These are phyloP conservation scores for Leptinotarsa undecemlineata DNA, from an alignment of 1,140 invertebrate genomes.

Conservation along the genomic window DNA sequence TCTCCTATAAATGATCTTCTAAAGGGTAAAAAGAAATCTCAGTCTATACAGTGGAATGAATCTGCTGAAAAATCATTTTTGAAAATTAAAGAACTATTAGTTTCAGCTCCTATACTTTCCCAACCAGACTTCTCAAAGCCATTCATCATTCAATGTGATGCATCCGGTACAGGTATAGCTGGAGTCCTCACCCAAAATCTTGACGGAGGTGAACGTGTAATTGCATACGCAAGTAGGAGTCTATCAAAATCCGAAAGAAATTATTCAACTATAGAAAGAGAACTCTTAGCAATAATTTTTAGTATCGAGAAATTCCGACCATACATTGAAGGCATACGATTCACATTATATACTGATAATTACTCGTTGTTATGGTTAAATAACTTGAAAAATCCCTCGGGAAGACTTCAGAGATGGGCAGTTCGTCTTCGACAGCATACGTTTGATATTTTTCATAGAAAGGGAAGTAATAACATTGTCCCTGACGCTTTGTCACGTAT, in stretches of 20 bases:
- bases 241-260: slow-evolving; percentile 53
- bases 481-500: slow-evolving; percentile 26
- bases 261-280: slow-evolving; percentile 56
- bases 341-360: slow-evolving; percentile 59
- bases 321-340: slow-evolving; percentile 55
- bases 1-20: slow-evolving; percentile 47
- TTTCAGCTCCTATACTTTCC: slow-evolving; percentile 36
- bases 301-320: slow-evolving; percentile 53
- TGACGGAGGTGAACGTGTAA: slow-evolving; percentile 34
- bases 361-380: slow-evolving; percentile 56
- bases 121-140: slow-evolving; percentile 38
- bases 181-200: slow-evolving; percentile 33
- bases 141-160: slow-evolving; percentile 38
- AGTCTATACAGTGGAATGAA: no score
- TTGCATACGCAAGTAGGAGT: slow-evolving; percentile 49
- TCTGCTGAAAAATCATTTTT: slow-evolving; percentile 28
- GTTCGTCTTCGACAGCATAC: slow-evolving; percentile 30
- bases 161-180: slow-evolving; percentile 40
- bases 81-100: slow-evolving; percentile 35
- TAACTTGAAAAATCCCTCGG: slow-evolving; percentile 53
- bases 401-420: slow-evolving; percentile 55
- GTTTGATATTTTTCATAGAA: slow-evolving; percentile 3
- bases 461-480: slow-evolving; percentile 9
- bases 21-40: no score
- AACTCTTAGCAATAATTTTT: slow-evolving; percentile 57